Percentiles rank a stretch among this genome's conserved stretches.
Conservation (phyloP, 2,888 invertebrate genomes). For the Pammene aurita region DNA sequence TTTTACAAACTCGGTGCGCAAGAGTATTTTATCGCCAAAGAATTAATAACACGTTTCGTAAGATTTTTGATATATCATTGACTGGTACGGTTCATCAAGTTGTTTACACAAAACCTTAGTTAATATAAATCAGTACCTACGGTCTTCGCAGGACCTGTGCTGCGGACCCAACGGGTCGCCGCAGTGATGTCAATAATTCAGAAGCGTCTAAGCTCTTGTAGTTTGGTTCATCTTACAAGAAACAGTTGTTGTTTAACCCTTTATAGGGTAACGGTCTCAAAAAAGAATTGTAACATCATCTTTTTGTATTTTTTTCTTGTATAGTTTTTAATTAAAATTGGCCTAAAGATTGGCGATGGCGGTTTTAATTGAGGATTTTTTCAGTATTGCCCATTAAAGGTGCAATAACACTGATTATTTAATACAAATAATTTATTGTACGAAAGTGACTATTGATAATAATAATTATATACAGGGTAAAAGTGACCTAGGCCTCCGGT, state of each 20-base stretch:
- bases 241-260: constrained; percentile 9
- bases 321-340: too few relatives aligned
- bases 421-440: too few relatives aligned
- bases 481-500: too few relatives aligned
- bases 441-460: too few relatives aligned
- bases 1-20: constrained; percentile 5
- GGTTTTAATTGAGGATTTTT: too few relatives aligned
- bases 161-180: constrained; percentile 48
- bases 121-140: constrained; percentile 60
- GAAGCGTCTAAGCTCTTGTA: constrained; percentile 51
- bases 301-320: too few relatives aligned
- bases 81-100: constrained; percentile 36
- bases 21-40: constrained; percentile 14
- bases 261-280: too few relatives aligned
- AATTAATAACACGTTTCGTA: constrained; percentile 27
- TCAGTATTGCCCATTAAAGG: too few relatives aligned
- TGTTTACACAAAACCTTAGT: constrained; percentile 49
- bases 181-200: constrained; percentile 61
- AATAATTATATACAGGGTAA: too few relatives aligned
- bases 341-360: too few relatives aligned
- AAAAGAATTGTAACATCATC: too few relatives aligned
- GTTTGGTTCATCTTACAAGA: constrained; percentile 25
- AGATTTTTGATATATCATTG: constrained; percentile 27
- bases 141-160: constrained; percentile 40
- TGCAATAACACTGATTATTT: neutral